Percentiles rank a stretch among this genome's conserved stretches.
Conservation (phyloP, 2,113 vertebrate genomes). For the Pycnonotus jocosus region DNA sequence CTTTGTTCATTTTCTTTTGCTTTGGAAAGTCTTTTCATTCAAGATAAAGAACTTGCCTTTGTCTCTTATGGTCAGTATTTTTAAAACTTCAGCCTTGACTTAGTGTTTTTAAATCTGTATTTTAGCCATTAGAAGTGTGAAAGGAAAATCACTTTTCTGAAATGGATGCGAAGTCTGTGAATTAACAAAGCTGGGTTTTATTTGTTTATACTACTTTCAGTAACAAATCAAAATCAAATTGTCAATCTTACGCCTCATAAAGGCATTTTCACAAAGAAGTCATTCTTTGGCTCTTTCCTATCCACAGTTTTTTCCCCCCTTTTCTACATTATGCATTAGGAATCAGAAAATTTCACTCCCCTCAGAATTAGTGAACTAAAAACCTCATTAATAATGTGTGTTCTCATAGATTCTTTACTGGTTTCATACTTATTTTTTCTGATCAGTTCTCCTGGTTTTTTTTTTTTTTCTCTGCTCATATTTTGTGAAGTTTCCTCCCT, state of each 20-base stretch:
- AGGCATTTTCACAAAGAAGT: neutral
- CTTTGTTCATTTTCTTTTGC: neutral
- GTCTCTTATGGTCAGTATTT: neutral
- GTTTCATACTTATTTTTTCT: neutral
- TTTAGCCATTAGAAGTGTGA: neutral
- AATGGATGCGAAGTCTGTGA: neutral
- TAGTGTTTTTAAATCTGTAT: neutral
- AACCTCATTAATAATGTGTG: neutral
- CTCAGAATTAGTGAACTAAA: neutral
- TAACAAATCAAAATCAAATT: neutral
- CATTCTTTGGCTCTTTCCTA: neutral
- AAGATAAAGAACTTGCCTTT: neutral
- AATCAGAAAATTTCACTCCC: neutral
- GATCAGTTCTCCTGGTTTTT: neutral
- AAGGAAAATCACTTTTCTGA: neutral
- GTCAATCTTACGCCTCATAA: neutral
- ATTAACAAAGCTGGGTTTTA: neutral
- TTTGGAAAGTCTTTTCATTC: neutral
- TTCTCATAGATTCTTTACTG: neutral
- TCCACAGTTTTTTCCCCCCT: rapidly evolving
- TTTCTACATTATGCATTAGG: neutral
- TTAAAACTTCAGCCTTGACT: neutral
- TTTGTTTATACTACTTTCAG: neutral
- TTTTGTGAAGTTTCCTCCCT: neutral
- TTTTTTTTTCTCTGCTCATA: neutral